phyloP scores from a whole-genome alignment of 1,140 invertebrate genomes.

The Musca vetustissima region DNA sequence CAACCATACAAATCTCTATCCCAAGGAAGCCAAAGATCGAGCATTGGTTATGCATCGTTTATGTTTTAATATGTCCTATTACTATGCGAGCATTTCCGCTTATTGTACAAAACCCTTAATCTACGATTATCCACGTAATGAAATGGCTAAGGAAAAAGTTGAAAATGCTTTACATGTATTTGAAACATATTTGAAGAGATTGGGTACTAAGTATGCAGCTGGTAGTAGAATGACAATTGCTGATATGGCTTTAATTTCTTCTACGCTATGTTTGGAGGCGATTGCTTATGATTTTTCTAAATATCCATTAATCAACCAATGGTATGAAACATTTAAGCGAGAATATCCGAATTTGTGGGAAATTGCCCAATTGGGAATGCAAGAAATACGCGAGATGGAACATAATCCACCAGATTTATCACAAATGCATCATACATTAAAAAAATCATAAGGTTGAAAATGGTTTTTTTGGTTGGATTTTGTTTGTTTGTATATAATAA shows the following conservation, averaged over 20 bases:
- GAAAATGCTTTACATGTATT: slow-evolving; percentile 67
- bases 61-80: slow-evolving; percentile 74
- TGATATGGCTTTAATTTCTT: slow-evolving; percentile 69
- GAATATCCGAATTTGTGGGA: slow-evolving; percentile 69
- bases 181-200: slow-evolving; percentile 65
- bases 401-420: slow-evolving; percentile 70
- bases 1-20: slow-evolving; percentile 64
- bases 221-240: slow-evolving; percentile 71
- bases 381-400: slow-evolving; percentile 65
- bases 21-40: slow-evolving; percentile 64
- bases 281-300: slow-evolving; percentile 66
- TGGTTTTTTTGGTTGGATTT: too few species aligned
- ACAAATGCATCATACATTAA: slow-evolving; percentile 69
- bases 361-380: slow-evolving; percentile 66
- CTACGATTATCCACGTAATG: slow-evolving; percentile 69
- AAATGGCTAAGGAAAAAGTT: slow-evolving; percentile 65
- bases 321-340: slow-evolving; percentile 70
- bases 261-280: slow-evolving; percentile 73
- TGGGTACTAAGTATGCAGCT: slow-evolving; percentile 67
- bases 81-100: slow-evolving; percentile 68
- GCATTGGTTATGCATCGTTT: slow-evolving; percentile 75
- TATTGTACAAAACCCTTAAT: slow-evolving; percentile 65
- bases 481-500: too few species aligned
- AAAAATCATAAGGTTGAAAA: slow-evolving; percentile 35
- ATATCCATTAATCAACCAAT: slow-evolving; percentile 61